A percentile compares a stretch with the other conserved stretches of the same genome.
These are phyloP conservation scores for Andrena marginata DNA, from an alignment of 2,888 invertebrate species.

Conservation along the genomic window DNA sequence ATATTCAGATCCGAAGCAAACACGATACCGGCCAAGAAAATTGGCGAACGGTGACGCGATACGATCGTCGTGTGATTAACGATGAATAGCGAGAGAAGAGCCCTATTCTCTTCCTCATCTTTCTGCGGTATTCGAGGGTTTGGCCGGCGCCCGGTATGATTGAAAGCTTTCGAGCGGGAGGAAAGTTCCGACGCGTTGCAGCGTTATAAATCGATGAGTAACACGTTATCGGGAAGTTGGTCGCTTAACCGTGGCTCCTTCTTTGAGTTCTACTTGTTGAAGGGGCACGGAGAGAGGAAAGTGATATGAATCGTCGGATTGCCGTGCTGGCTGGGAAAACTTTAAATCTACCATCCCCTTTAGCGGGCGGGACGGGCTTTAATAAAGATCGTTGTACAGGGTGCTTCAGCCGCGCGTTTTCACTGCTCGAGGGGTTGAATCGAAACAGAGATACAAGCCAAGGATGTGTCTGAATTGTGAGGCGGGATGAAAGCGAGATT, in stretches of 20 bases:
- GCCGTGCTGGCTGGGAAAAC: constrained; percentile 31
- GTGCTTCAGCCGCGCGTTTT: constrained; percentile 9
- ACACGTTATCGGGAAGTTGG: constrained; percentile 26
- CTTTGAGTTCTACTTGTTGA: constrained; percentile 51
- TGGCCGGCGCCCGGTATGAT: constrained; percentile 1
- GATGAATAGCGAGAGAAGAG: not conserved
- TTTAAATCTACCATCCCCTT: constrained; percentile 54
- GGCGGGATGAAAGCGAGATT: constrained; percentile 5
- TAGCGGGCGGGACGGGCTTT: constrained; percentile 40
- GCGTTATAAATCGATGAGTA: constrained; percentile 5
- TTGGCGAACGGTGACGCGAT: no score
- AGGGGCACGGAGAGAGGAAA: constrained; percentile 37
- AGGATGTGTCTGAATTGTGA: not conserved
- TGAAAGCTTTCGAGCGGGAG: constrained; percentile 26
- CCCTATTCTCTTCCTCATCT: not conserved
- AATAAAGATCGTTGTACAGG: constrained; percentile 49
- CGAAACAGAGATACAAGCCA: constrained; percentile 6
- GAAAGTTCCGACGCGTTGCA: not conserved
- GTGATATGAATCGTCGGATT: constrained; percentile 55
- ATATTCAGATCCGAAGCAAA: no score
- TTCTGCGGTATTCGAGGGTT: not conserved
- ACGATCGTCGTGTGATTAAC: no score
- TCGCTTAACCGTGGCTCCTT: constrained; percentile 53
- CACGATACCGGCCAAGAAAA: no score
- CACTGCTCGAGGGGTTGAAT: constrained; percentile 12